Conservation (phyloP, 2,113 vertebrate genomes). For the Myanophis thanlyinensis region DNA sequence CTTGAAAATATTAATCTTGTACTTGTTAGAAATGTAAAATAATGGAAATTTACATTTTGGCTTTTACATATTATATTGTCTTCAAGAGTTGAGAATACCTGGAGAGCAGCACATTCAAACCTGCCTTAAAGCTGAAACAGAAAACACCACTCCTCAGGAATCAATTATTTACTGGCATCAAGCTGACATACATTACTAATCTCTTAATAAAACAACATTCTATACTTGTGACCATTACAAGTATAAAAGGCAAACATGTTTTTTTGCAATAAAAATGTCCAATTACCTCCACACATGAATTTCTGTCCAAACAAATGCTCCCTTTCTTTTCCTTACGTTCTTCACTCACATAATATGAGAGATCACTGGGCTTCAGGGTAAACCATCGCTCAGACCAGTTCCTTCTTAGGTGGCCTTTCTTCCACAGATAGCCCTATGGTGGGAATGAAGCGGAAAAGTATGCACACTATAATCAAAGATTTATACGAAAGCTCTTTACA, state of each 20-base stretch:
- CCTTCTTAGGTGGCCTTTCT: conserved; percentile 89
- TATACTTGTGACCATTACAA: background rate
- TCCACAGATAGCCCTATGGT: conserved; percentile 91
- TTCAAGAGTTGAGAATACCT: background rate
- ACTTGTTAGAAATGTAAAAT: background rate
- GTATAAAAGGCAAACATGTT: background rate
- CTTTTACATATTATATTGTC: background rate
- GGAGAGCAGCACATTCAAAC: background rate
- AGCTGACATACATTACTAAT: background rate
- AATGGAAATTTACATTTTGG: background rate
- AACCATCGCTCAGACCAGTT: conserved; percentile 98
- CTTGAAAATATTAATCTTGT: background rate
- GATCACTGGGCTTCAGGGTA: conserved; percentile 82
- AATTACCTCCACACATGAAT: conserved; percentile 92
- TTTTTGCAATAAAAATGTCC: accelerated
- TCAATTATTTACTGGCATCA: background rate
- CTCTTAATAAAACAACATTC: background rate
- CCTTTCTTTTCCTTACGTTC: conserved; percentile 91
- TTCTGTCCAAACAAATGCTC: conserved; percentile 81
- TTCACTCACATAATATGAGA: conserved; percentile 87
- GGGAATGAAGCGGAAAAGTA: background rate
- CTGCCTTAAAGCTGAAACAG: background rate
- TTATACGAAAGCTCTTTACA: background rate
- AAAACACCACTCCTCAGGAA: background rate
- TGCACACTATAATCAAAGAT: background rate